Evolutionary conservation across 2,797 vertebrate species (phyloP), one percentile per base, ranked within the genome.

Genomic region (Eupleurogrammus muticus): DNA sequence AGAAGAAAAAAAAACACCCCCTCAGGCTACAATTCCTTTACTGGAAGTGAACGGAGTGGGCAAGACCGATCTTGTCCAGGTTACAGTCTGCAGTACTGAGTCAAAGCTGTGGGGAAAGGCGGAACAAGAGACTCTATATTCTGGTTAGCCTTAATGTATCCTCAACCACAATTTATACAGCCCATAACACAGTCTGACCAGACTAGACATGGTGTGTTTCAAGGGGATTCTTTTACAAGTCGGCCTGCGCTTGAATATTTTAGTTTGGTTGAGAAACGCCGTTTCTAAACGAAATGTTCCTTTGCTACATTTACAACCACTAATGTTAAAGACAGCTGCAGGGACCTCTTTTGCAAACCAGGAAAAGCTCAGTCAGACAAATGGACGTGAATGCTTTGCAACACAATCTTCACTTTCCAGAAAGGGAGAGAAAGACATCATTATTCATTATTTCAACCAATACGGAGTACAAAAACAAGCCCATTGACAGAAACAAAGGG

Each of bases 51-150:
- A 11, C 0, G 6, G 75, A 40, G 70, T 20, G 46, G 70, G 50
- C 90, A 77, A 80, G 90, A 79, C 70, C 20, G 0, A 20, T 64
- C 92, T 69, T 79, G 88, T 75, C 66, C 17, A 8, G 17, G 11
- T 23, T n/a, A 19, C 70, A 70, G 58, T 14, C 73, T 57, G 66
- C 23, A 66, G 55, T 69, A 38, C 57, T 78, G 82, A 69, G 54
- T 70, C 65, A 69, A 9, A 66, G 63, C 57, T 44, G 62, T 24
- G 75, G 38, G 80, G 62, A 70, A 35, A 58, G 75, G 55, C 64
- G 74, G 21, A 69, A 78, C 82, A 83, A 64, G 70, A 79, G 36
- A 4, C 47, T 72, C 24, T 16, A 10, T 17, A 19, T n/a, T 75
- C 70, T 72, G 89, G 83, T 84, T 82, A 85, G 66, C 1, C 70